A percentile compares a stretch with the other conserved stretches of the same genome.
These are phyloP conservation scores for Drosophila flavopinicola DNA, from an alignment of 2,888 invertebrate genomes.

Conservation along the genomic window DNA sequence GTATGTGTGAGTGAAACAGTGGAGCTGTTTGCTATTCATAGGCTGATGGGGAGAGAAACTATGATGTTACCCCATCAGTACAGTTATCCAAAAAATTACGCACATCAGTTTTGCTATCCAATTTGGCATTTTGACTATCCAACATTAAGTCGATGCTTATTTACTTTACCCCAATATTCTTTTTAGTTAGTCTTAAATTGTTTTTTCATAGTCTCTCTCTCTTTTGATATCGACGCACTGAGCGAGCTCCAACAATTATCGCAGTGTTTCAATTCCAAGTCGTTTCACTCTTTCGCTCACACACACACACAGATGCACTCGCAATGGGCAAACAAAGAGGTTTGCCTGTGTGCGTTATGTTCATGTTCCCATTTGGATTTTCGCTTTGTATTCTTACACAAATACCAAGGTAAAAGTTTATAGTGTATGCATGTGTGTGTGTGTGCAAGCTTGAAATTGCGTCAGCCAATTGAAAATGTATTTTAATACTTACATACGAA, in stretches of 20 bases:
- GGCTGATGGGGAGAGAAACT: slow-evolving; percentile 49
- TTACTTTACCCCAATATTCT: slow-evolving; percentile 7
- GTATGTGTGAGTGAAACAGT: slow-evolving; percentile 27
- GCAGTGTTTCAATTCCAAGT: slow-evolving; percentile 42
- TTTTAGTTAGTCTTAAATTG: slow-evolving; percentile 24
- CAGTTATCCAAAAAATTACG: slow-evolving; percentile 46
- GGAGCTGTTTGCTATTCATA: slow-evolving; percentile 60
- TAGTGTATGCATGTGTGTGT: slow-evolving; percentile 41
- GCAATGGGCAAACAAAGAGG: slow-evolving; percentile 64
- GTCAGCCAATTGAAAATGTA: slow-evolving; percentile 76
- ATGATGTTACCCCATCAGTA: slow-evolving; percentile 48
- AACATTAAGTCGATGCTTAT: slow-evolving; percentile 2
- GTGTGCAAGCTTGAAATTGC: slow-evolving; percentile 69
- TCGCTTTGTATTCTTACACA: slow-evolving; percentile 58
- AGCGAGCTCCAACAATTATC: slow-evolving; percentile 29
- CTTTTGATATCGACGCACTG: slow-evolving; percentile 17
- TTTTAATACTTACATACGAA: slow-evolving; percentile 33
- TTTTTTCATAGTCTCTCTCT: slow-evolving; percentile 27
- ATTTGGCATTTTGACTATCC: slow-evolving; percentile 25
- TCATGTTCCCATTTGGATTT: slow-evolving; percentile 72
- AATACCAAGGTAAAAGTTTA: slow-evolving; percentile 37
- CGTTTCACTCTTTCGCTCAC: slow-evolving; percentile 25
- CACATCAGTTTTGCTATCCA: slow-evolving; percentile 28
- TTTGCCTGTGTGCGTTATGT: slow-evolving; percentile 56
- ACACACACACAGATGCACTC: slow-evolving; percentile 22